A percentile compares a stretch with the other conserved stretches of the same genome.
Conservation (phyloP, 2,797 vertebrate genomes). For the Lemur catta region DNA sequence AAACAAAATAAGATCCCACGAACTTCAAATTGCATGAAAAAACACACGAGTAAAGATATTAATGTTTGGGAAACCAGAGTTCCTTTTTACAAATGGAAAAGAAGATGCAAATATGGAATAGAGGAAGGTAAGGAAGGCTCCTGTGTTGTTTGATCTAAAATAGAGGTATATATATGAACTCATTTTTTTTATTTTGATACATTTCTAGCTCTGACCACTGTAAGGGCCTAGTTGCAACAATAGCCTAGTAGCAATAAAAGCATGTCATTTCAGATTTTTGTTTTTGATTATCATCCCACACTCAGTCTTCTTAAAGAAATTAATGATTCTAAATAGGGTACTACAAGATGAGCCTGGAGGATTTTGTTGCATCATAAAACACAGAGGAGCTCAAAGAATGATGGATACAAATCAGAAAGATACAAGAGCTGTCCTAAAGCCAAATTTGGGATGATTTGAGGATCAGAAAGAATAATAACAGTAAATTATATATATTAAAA, state of each 20-base stretch:
- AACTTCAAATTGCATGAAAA: slow-evolving; percentile 17
- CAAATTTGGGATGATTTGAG: slow-evolving; percentile 15
- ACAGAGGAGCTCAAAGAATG: not conserved
- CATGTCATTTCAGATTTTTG: not conserved
- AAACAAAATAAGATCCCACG: not conserved
- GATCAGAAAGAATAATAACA: slow-evolving; percentile 4
- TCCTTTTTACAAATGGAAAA: not conserved
- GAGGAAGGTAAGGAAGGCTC: not conserved
- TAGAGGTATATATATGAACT: not conserved
- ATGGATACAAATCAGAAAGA: not conserved
- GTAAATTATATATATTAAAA: not conserved
- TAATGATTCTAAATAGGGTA: not conserved
- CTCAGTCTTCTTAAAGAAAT: not conserved
- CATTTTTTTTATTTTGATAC: not conserved
- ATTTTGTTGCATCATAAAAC: not conserved
- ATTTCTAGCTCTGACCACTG: not conserved
- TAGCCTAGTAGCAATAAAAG: not conserved
- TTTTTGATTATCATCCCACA: not conserved
- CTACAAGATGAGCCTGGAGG: not conserved
- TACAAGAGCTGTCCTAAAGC: not conserved
- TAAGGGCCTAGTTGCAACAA: not conserved
- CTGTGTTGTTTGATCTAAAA: not conserved
- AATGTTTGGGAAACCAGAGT: not conserved
- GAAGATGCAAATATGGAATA: not conserved
- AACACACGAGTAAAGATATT: not conserved